These are phyloP conservation scores for Cryptocheilus praepositus DNA, from an alignment of 2,888 invertebrate species.

Conservation along the genomic window DNA sequence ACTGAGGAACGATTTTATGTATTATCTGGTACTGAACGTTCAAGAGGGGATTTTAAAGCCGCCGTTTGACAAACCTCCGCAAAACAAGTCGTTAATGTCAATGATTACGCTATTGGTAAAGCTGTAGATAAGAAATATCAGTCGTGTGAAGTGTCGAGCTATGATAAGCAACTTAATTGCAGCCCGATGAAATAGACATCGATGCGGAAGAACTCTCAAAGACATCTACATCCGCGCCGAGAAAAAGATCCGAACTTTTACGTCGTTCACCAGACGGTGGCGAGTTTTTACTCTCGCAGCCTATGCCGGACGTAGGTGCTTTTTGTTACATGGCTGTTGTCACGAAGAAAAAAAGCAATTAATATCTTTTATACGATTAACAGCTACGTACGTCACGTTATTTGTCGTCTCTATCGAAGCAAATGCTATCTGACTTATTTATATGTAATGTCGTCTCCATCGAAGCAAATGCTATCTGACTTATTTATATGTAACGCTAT, in stretches of 20 bases:
- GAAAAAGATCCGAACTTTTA: slow-evolving; percentile 74
- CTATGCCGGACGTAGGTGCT: slow-evolving; percentile 78
- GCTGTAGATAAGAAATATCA: background rate
- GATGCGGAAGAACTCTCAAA: slow-evolving; percentile 22
- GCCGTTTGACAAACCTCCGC: slow-evolving; percentile 77
- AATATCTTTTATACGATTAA: no score
- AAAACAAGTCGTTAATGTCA: slow-evolving; percentile 73
- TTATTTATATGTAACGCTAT: no score
- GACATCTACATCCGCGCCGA: slow-evolving; percentile 12
- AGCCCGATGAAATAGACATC: slow-evolving; percentile 47
- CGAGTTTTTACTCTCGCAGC: slow-evolving; percentile 77
- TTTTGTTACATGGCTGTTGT: slow-evolving; percentile 79
- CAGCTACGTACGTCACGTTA: no score
- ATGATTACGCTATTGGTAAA: slow-evolving; percentile 74
- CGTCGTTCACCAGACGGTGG: slow-evolving; percentile 78
- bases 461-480: no score
- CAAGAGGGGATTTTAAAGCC: slow-evolving; percentile 74
- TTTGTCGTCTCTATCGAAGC: no score
- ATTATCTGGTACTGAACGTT: slow-evolving; percentile 76
- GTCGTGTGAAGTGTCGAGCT: no score
- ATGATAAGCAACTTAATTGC: slow-evolving; percentile 6
- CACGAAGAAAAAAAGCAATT: slow-evolving; percentile 51
- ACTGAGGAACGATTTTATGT: slow-evolving; percentile 77
- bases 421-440: no score
- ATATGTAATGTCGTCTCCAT: no score